A percentile compares a stretch with the other conserved stretches of the same genome.
Evolutionary conservation across 2,888 invertebrate genomes (phyloP).

Genomic region (Shargacucullia verbasci): DNA sequence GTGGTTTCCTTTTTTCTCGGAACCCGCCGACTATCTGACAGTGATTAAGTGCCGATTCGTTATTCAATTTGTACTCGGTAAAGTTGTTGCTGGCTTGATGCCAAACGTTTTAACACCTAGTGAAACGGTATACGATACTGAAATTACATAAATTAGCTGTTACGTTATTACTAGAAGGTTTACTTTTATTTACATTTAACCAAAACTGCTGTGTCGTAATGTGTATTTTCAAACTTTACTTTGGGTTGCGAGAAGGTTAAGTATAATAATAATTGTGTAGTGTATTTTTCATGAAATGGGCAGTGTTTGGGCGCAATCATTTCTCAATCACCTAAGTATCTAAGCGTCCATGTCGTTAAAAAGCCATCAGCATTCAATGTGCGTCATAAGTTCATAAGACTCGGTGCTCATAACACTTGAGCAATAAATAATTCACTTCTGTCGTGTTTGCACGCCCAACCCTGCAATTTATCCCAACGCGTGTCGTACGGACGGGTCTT

Average conservation of each 20-base stretch:
- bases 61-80: conserved; percentile 67
- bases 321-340: conserved; percentile 44
- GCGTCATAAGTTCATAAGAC: conserved; percentile 32
- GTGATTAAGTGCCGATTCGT: conserved; percentile 67
- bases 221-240: conserved; percentile 2
- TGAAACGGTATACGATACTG: conserved; percentile 48
- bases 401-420: conserved; percentile 33
- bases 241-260: not conserved
- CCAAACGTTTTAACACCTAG: conserved; percentile 66
- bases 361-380: conserved; percentile 66
- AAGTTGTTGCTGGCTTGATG: conserved; percentile 59
- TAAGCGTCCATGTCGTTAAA: conserved; percentile 62
- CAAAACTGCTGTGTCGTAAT: not conserved
- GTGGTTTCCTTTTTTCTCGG: conserved; percentile 41
- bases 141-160: conserved; percentile 54
- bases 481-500: conserved; percentile 3
- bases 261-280: too few species aligned
- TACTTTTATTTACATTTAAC: conserved; percentile 27
- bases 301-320: conserved; percentile 36
- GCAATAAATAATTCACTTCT: conserved; percentile 64
- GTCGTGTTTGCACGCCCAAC: conserved; percentile 39
- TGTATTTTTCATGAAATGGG: not conserved
- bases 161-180: conserved; percentile 42
- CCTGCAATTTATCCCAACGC: conserved; percentile 39
- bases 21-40: conserved; percentile 54